A percentile compares a stretch with the other conserved stretches of the same genome.
phyloP scores from a whole-genome alignment of 2,888 invertebrate genomes.

The Lithosia quadra region DNA sequence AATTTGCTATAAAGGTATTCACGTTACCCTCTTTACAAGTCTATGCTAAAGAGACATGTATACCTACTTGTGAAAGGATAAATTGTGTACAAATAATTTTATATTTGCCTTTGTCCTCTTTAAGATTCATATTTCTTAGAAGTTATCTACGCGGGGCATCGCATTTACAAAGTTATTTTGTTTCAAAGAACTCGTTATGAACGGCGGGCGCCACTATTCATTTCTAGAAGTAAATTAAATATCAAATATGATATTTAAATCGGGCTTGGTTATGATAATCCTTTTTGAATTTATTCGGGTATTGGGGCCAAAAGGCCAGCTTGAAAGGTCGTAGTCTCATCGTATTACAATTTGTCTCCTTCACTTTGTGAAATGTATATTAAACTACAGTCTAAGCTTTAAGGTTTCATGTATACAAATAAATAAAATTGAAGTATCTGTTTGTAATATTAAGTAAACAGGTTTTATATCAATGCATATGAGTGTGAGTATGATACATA shows the following conservation, averaged over 20 bases:
- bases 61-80: neutral
- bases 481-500: too few relatives aligned
- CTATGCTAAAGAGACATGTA: neutral
- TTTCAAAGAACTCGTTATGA: constrained; percentile 54
- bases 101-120: constrained; percentile 43
- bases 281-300: neutral
- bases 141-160: constrained; percentile 50
- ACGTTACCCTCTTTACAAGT: neutral
- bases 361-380: neutral
- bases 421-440: too few relatives aligned
- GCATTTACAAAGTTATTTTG: constrained; percentile 53
- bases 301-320: neutral
- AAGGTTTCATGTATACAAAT: too few relatives aligned
- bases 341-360: neutral
- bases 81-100: constrained; percentile 50
- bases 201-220: constrained; percentile 42
- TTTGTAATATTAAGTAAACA: too few relatives aligned
- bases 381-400: neutral
- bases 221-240: constrained; percentile 51
- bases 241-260: constrained; percentile 25
- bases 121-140: constrained; percentile 54
- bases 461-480: too few relatives aligned
- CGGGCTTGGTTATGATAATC: constrained; percentile 1
- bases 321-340: neutral
- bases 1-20: neutral